Percentiles rank a stretch among this genome's conserved stretches.
Evolutionary conservation across 1,140 invertebrate genomes (phyloP).

Genomic region (Sycophaga agraensis): DNA sequence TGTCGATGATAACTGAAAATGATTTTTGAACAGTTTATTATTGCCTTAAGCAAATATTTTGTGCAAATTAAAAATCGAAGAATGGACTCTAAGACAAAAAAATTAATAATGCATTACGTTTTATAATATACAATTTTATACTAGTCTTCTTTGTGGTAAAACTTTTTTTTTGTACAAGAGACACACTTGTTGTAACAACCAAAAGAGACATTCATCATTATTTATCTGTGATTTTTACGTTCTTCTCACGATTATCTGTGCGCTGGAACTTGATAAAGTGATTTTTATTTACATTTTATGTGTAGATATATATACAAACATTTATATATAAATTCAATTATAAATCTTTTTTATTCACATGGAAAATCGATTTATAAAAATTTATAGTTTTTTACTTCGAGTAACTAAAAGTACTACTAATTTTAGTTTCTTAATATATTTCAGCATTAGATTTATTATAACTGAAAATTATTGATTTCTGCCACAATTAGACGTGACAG

Average conservation of each 20-base stretch:
- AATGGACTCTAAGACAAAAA: background rate
- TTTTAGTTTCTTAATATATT: no score
- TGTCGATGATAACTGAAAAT: background rate
- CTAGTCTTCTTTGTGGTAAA: constrained; percentile 23
- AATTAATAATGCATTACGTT: constrained; percentile 14
- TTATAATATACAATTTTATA: constrained; percentile 27
- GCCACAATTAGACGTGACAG: constrained; percentile 7
- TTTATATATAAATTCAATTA: constrained; percentile 7
- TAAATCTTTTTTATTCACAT: background rate
- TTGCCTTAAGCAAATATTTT: constrained; percentile 8
- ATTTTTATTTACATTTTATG: constrained; percentile 14
- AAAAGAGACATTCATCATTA: constrained; percentile 23
- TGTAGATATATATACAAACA: background rate
- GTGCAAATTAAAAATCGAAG: constrained; percentile 20
- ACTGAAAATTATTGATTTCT: background rate
- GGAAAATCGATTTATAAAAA: constrained; percentile 3
- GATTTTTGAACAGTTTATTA: background rate
- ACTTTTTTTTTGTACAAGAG: constrained; percentile 11
- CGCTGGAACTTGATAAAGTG: constrained; percentile 13
- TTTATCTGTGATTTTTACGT: constrained; percentile 39
- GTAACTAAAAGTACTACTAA: background rate
- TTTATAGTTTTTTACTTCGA: constrained; percentile 16
- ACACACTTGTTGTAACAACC: constrained; percentile 7
- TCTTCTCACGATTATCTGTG: constrained; percentile 1
- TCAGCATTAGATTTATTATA: constrained; percentile 1